A percentile compares a stretch with the other conserved stretches of the same genome.
phyloP scores from a whole-genome alignment of 2,888 invertebrate genomes.

The Neoscelio sp. region DNA sequence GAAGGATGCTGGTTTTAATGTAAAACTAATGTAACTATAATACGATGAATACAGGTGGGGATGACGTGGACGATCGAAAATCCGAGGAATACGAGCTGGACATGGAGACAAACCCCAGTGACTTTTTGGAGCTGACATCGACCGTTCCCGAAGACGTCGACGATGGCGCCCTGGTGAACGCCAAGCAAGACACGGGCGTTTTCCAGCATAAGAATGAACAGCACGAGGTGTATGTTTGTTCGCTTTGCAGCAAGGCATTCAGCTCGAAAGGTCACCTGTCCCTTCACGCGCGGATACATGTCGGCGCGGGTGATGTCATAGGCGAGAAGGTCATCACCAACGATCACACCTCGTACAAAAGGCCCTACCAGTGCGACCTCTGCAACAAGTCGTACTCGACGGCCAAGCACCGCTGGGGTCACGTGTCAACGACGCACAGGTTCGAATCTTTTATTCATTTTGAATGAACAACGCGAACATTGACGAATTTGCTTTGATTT shows the following conservation, averaged over 20 bases:
- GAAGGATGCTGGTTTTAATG: no score
- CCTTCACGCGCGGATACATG: slow-evolving; percentile 82
- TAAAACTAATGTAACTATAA: no score
- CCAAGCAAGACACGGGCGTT: slow-evolving; percentile 54
- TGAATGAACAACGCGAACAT: background rate
- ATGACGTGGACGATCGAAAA: slow-evolving; percentile 78
- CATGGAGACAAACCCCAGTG: slow-evolving; percentile 82
- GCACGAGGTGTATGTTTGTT: slow-evolving; percentile 82
- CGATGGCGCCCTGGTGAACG: slow-evolving; percentile 67
- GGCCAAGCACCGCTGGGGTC: slow-evolving; percentile 83
- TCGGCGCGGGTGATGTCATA: slow-evolving; percentile 81
- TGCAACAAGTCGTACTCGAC: slow-evolving; percentile 83
- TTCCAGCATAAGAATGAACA: slow-evolving; percentile 76
- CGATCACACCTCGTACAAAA: slow-evolving; percentile 82
- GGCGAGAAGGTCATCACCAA: slow-evolving; percentile 82
- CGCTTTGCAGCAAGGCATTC: slow-evolving; percentile 82
- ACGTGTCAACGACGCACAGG: slow-evolving; percentile 83
- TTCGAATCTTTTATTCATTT: slow-evolving; percentile 51
- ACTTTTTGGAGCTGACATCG: slow-evolving; percentile 80
- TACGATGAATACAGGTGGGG: slow-evolving; percentile 70
- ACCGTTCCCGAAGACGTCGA: slow-evolving; percentile 75
- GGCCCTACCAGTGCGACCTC: slow-evolving; percentile 83
- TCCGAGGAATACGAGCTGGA: slow-evolving; percentile 82
- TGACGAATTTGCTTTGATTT: background rate
- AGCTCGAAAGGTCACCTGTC: slow-evolving; percentile 83